Evolutionary conservation across 2,113 vertebrate species (phyloP).

Genomic region (Strix aluco): DNA sequence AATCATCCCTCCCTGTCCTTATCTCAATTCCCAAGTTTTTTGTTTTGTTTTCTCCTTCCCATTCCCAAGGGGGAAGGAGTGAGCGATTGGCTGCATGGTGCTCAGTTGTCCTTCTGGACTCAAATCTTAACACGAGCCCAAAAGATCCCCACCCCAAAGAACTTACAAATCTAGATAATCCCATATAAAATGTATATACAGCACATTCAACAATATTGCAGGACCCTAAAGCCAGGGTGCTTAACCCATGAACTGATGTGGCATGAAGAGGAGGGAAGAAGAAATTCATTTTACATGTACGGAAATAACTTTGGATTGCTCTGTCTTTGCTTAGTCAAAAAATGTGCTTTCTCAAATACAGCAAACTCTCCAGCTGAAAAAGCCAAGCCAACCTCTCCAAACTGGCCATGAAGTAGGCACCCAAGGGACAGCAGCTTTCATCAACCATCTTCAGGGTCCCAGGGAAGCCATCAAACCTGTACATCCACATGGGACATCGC

Average conservation of each 20-base stretch:
- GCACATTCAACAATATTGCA: background rate
- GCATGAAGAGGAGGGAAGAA: background rate
- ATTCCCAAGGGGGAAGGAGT: no score
- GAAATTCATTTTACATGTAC: background rate
- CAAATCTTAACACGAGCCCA: background rate
- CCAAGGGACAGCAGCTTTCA: background rate
- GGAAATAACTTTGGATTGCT: background rate
- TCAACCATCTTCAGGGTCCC: background rate
- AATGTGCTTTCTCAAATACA: background rate
- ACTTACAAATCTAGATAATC: background rate
- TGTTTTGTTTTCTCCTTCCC: no score
- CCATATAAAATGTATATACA: background rate
- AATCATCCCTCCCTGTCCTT: no score
- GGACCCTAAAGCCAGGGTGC: background rate
- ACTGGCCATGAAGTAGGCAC: background rate
- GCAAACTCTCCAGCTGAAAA: background rate
- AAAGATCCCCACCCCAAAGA: background rate
- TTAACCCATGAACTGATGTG: background rate
- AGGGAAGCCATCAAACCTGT: background rate
- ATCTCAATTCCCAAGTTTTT: no score
- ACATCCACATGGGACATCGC: background rate
- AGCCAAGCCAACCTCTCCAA: background rate
- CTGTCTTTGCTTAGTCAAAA: background rate
- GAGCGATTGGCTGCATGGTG: no score
- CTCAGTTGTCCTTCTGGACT: no score